These are phyloP conservation scores for Porites cylindrica DNA, from an alignment of 92 coral and sea anemone genomes.

Conservation along the genomic window DNA sequence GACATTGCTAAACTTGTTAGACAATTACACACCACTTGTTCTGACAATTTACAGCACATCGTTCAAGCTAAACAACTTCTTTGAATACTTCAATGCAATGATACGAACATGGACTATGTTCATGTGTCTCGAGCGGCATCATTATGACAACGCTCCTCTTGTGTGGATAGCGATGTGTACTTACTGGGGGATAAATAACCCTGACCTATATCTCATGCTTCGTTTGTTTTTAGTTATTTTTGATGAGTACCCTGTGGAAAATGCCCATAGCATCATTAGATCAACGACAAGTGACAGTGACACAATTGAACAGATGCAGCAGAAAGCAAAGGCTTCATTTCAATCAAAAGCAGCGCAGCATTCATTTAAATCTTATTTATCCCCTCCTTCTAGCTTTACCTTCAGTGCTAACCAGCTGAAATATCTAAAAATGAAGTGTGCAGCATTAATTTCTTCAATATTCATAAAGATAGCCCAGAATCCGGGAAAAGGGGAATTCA, in stretches of 20 bases:
- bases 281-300: slow-evolving; percentile 39
- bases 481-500: slow-evolving; percentile 5
- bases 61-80: slow-evolving; percentile 33
- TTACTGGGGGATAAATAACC: slow-evolving; percentile 28
- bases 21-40: too few relatives aligned
- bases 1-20: neutral
- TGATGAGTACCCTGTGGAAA: slow-evolving; percentile 18
- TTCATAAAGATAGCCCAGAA: slow-evolving; percentile 9
- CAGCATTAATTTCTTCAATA: neutral
- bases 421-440: slow-evolving; percentile 29
- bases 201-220: neutral
- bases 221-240: neutral
- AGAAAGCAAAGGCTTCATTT: slow-evolving; percentile 36
- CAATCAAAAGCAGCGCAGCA: slow-evolving; percentile 10
- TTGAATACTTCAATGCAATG: slow-evolving; percentile 27
- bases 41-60: slow-evolving; percentile 4
- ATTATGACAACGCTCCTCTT: slow-evolving; percentile 63
- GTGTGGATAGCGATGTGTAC: slow-evolving; percentile 50
- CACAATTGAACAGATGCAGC: slow-evolving; percentile 21
- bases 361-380: neutral
- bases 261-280: slow-evolving; percentile 44
- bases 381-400: neutral
- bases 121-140: slow-evolving; percentile 38
- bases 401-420: neutral
- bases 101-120: slow-evolving; percentile 60